A percentile compares a stretch with the other conserved stretches of the same genome.
phyloP scores from a whole-genome alignment of 2,888 invertebrate species.

The Agrotis puta region DNA sequence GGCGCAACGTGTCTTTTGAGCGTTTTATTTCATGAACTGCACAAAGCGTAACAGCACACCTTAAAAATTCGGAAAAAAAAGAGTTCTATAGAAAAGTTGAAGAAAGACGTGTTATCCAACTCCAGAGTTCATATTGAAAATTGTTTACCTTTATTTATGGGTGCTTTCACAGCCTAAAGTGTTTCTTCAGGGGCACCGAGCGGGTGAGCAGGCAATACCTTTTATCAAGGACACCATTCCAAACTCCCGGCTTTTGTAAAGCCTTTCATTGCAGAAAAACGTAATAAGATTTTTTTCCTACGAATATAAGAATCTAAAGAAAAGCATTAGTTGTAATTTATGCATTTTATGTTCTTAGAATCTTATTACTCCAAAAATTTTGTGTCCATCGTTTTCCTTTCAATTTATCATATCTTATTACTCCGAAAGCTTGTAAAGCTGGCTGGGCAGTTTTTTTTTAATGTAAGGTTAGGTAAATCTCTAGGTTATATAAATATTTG shows the following conservation, averaged over 20 bases:
- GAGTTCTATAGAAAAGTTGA: neutral
- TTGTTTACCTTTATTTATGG: slow-evolving; percentile 4
- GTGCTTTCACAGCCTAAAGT: slow-evolving; percentile 2
- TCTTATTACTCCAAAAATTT: too few relatives aligned
- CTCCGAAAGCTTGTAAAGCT: too few relatives aligned
- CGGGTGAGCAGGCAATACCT: neutral
- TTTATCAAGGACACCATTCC: slow-evolving; percentile 21
- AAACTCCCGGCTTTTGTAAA: neutral
- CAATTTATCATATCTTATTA: too few relatives aligned
- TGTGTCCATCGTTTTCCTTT: too few relatives aligned
- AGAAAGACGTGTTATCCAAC: neutral
- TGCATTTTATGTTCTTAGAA: too few relatives aligned
- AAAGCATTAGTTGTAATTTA: too few relatives aligned
- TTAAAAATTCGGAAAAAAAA: neutral
- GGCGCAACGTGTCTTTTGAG: too few relatives aligned
- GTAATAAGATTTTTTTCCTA: neutral
- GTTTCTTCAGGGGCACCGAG: neutral
- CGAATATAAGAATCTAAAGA: neutral
- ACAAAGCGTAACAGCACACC: too few relatives aligned
- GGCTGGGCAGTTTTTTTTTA: too few relatives aligned
- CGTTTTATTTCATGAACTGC: too few relatives aligned
- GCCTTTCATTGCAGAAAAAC: slow-evolving; percentile 4
- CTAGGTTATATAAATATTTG: too few relatives aligned
- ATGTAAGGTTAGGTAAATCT: too few relatives aligned
- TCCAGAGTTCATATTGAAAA: neutral